Percentiles rank a stretch among this genome's conserved stretches.
phyloP scores from a whole-genome alignment of 2,888 invertebrate species.

The Pterostichus niger region DNA sequence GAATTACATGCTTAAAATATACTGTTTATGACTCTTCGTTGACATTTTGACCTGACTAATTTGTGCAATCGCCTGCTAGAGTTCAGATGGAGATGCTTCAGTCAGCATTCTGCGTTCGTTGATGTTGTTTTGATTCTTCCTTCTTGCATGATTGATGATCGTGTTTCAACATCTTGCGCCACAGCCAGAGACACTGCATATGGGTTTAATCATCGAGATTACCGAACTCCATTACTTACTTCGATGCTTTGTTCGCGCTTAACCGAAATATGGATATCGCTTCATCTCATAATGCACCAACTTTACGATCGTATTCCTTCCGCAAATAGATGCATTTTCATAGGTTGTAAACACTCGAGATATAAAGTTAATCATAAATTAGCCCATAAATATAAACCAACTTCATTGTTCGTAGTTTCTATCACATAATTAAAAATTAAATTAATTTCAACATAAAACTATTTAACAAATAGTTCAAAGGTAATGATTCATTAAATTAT shows the following conservation, averaged over 20 bases:
- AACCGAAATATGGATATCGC: conserved; percentile 19
- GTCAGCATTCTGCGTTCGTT: not conserved
- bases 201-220: conserved; percentile 43
- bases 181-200: conserved; percentile 12
- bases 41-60: conserved; percentile 48
- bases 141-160: conserved; percentile 58
- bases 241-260: not conserved
- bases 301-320: conserved; percentile 21
- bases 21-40: conserved; percentile 51
- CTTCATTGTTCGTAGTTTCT: too few relatives aligned
- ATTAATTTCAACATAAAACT: too few relatives aligned
- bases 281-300: conserved; percentile 37
- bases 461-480: too few relatives aligned
- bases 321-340: not conserved
- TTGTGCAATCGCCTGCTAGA: conserved; percentile 31
- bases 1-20: conserved; percentile 54
- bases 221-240: conserved; percentile 46
- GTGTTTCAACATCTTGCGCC: conserved; percentile 41
- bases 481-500: too few relatives aligned
- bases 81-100: conserved; percentile 5
- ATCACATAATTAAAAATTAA: too few relatives aligned
- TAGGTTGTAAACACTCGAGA: too few relatives aligned
- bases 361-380: too few relatives aligned
- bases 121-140: conserved; percentile 25
- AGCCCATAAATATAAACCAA: too few relatives aligned